A percentile compares a stretch with the other conserved stretches of the same genome.
phyloP scores from a whole-genome alignment of 2,888 invertebrate genomes.

The Ichneumoninae sp. region DNA sequence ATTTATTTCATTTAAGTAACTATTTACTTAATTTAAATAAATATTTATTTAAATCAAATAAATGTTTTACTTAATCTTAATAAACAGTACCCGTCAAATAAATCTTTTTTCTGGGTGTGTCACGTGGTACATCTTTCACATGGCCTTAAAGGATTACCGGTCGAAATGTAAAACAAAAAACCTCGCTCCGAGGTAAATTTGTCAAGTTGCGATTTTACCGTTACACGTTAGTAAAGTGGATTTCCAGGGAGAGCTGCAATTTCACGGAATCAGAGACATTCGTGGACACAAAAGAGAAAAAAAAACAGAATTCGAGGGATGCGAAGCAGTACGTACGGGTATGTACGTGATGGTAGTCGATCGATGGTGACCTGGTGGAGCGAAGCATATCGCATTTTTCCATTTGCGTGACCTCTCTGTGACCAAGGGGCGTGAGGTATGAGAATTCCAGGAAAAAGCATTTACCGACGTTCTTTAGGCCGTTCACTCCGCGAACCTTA shows the following conservation, averaged over 20 bases:
- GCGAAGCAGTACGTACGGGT: conserved; percentile 25
- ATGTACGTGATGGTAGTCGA: background rate
- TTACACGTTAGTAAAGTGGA: too few relatives aligned
- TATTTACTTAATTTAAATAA: too few relatives aligned
- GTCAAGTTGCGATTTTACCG: too few relatives aligned
- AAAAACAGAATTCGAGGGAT: conserved; percentile 1
- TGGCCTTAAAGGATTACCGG: background rate
- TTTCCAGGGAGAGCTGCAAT: too few relatives aligned
- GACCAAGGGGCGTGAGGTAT: background rate
- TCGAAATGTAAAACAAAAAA: too few relatives aligned
- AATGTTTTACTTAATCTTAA: too few relatives aligned
- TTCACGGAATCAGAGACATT: too few relatives aligned
- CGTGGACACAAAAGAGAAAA: background rate
- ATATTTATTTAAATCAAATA: too few relatives aligned
- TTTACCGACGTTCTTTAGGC: background rate
- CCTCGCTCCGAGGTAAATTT: too few relatives aligned
- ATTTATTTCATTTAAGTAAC: too few relatives aligned
- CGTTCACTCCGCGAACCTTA: background rate
- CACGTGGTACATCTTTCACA: too few relatives aligned
- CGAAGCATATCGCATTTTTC: background rate
- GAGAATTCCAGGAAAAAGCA: conserved; percentile 3
- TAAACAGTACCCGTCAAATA: background rate
- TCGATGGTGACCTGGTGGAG: background rate
- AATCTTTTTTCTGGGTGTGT: background rate
- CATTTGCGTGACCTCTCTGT: background rate